These are phyloP conservation scores for Coracopsis vasa DNA, from an alignment of 2,113 vertebrate species.

Conservation along the genomic window DNA sequence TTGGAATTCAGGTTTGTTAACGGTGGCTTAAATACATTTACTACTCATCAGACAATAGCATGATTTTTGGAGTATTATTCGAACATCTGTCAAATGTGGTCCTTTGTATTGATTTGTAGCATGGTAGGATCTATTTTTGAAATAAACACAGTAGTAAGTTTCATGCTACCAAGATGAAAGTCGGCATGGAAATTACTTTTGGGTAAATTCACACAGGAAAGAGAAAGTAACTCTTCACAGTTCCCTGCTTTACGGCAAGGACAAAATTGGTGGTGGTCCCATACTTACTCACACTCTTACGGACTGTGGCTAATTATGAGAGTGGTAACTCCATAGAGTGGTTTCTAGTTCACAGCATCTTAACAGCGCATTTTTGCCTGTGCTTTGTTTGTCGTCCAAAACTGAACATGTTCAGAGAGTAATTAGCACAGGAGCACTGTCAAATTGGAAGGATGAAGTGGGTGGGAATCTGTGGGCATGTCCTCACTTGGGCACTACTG, in stretches of 20 bases:
- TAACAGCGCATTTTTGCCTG: not conserved
- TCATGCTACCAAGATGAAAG: not conserved
- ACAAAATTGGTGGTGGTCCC: not conserved
- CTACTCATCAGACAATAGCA: not conserved
- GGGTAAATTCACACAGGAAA: fast-evolving
- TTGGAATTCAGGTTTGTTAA: not conserved
- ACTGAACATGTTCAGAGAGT: not conserved
- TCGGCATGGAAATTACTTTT: not conserved
- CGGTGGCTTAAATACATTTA: not conserved
- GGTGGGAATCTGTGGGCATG: not conserved
- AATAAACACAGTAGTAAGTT: not conserved
- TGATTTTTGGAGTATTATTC: not conserved
- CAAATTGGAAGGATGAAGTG: not conserved
- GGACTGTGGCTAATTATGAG: not conserved
- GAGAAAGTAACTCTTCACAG: not conserved
- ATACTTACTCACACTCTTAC: not conserved
- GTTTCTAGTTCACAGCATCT: not conserved
- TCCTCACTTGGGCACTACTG: not conserved
- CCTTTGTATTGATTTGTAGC: not conserved
- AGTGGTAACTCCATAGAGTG: not conserved
- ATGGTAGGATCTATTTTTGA: not conserved
- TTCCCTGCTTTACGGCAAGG: not conserved
- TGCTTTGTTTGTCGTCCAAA: not conserved
- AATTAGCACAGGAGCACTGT: not conserved
- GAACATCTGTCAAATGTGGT: not conserved